Percentiles rank a stretch among this genome's conserved stretches.
These are phyloP conservation scores for Apomyelois bistriatella DNA, from an alignment of 2,888 invertebrate species.

Conservation along the genomic window DNA sequence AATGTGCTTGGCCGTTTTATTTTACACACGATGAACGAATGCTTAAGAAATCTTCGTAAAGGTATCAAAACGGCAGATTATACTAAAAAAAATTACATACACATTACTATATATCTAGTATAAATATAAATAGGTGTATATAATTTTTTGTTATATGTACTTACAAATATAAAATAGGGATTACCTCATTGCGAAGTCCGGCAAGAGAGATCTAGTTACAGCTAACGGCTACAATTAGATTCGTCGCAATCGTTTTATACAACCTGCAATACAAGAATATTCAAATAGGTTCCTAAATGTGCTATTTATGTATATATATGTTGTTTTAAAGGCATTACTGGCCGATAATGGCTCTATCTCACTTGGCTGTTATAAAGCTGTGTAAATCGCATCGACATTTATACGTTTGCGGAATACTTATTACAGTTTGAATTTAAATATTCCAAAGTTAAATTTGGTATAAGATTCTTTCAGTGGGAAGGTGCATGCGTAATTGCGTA, in stretches of 20 bases:
- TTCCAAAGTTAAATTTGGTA: neutral
- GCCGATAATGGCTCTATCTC: constrained; percentile 4
- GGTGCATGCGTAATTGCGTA: no score
- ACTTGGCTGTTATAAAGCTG: neutral
- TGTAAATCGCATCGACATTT: neutral
- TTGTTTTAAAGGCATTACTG: neutral
- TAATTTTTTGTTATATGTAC: no score
- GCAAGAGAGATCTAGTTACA: neutral
- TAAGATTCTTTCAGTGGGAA: no score
- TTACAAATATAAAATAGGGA: neutral
- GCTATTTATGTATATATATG: neutral
- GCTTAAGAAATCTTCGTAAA: no score
- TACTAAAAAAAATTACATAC: no score
- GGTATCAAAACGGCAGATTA: no score
- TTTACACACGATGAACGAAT: no score
- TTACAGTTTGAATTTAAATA: neutral
- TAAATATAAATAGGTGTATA: no score
- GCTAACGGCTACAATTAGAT: neutral
- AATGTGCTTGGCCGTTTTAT: no score
- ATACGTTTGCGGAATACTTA: neutral
- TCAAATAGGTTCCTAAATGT: constrained; percentile 3
- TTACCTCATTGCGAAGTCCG: neutral
- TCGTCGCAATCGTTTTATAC: constrained; percentile 1
- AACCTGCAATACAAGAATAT: neutral
- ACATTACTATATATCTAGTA: no score